Base-by-base conservation (phyloP, 2,888 invertebrate genomes). In the Harpalus rubripes region DNA sequence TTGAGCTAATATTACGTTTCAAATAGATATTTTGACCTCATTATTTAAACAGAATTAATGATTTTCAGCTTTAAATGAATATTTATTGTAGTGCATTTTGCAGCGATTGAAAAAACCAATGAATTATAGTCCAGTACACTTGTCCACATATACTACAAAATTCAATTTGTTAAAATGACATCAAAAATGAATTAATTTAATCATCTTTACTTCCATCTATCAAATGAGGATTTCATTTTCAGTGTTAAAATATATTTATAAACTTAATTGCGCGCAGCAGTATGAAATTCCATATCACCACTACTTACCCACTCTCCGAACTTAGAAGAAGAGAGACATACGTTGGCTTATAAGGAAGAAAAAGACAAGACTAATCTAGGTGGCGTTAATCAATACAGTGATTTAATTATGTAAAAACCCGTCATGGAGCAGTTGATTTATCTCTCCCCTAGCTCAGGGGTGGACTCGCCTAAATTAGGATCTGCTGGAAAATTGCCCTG, bases 341-440 rank as follows among this genome's bases (percentile, higher is more conserved):
- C 10, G 7, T 7, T 16, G 52, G 4, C 16, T 7, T 10, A 18
- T 44, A 15, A 18, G 41, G 7, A 16, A 44, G 72, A 78, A 56
- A n/a, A 80, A 63, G 61, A 80, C 41, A 39, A 16, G 18, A 61
- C 15, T 32, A 22, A n/a, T n/a, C 78, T 58, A 2, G 7, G 32
- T 58, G 56, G 41, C 52, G 72, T 81, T 81, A 81, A 81, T 81
- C 81, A 81, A 81, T 81, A 81, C 68, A 81, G 26, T 81, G 81
- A 81, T 81, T 81, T 81, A 81, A 81, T 81, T 81, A 81, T 81
- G 81, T 81, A 81, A 81, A 68, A 81, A 81, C 81, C 81, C 72
- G 81, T 68, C 81, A 68, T 26, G 81, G 56, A 12, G 15, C 39
- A 61, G 22, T 52, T 81, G 81, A 81, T 81, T 81, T 81, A 81